These are phyloP conservation scores for Trachemys scripta DNA, from an alignment of 2,113 vertebrate genomes.

Conservation along the genomic window DNA sequence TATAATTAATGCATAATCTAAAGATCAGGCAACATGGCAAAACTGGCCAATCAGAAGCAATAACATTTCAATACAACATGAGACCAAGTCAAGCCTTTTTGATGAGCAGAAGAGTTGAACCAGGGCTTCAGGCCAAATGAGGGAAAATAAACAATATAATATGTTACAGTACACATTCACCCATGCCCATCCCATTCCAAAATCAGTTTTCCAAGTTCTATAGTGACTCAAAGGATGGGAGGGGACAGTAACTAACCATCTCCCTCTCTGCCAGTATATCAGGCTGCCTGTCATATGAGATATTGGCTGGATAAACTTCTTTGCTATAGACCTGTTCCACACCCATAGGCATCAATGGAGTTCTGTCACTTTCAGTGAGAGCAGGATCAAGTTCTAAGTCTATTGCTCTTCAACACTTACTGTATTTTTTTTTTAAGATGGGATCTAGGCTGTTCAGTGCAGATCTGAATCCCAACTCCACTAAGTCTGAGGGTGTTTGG, in stretches of 20 bases:
- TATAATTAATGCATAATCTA: too few relatives aligned
- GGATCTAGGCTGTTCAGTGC: neutral
- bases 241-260: neutral
- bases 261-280: neutral
- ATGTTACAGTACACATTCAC: neutral
- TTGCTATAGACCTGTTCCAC: neutral
- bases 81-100: neutral
- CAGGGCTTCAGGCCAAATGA: neutral
- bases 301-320: neutral
- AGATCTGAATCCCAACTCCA: neutral
- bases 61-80: accelerated
- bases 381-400: neutral
- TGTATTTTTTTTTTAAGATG: neutral
- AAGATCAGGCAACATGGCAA: too few relatives aligned
- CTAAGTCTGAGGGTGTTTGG: neutral
- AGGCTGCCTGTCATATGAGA: neutral
- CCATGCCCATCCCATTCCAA: neutral
- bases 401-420: neutral
- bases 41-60: neutral
- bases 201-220: neutral
- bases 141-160: neutral
- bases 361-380: neutral
- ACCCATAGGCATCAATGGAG: neutral
- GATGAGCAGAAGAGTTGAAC: neutral
- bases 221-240: neutral